Evolutionary conservation across 2,888 invertebrate genomes (phyloP).

Genomic region (Ochropleura plecta): DNA sequence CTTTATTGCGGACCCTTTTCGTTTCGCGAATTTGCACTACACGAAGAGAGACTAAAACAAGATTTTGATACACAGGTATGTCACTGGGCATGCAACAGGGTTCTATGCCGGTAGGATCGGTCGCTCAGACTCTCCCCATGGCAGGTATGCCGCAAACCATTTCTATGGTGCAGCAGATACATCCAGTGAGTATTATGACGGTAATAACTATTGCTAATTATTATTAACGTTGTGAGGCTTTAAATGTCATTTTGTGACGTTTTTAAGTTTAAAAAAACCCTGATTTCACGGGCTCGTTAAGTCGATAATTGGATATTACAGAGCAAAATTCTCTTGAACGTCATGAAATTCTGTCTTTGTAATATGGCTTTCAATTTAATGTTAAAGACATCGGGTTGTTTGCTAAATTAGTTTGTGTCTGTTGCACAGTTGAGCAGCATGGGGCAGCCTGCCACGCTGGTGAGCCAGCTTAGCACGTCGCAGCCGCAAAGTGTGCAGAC

Average conservation of each 20-base stretch:
- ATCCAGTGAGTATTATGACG: constrained; percentile 85
- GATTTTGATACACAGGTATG: constrained; percentile 85
- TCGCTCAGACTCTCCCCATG: constrained; percentile 88
- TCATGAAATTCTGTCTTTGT: constrained; percentile 40
- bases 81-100: constrained; percentile 91
- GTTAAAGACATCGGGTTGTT: background rate
- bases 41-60: background rate
- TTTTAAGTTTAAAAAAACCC: constrained; percentile 18
- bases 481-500: constrained; percentile 78
- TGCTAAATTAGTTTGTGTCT: constrained; percentile 12
- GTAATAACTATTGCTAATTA: constrained; percentile 40
- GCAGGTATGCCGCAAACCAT: constrained; percentile 90
- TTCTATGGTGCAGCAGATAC: constrained; percentile 91
- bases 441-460: constrained; percentile 86
- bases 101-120: constrained; percentile 92
- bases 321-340: constrained; percentile 31
- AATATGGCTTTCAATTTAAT: constrained; percentile 37
- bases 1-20: background rate
- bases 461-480: constrained; percentile 77
- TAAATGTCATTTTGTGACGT: constrained; percentile 49
- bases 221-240: constrained; percentile 35
- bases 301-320: background rate
- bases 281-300: background rate
- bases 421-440: constrained; percentile 85
- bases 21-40: background rate